phyloP scores from a whole-genome alignment of 2,797 vertebrate species.

The Xenopus petersii region DNA sequence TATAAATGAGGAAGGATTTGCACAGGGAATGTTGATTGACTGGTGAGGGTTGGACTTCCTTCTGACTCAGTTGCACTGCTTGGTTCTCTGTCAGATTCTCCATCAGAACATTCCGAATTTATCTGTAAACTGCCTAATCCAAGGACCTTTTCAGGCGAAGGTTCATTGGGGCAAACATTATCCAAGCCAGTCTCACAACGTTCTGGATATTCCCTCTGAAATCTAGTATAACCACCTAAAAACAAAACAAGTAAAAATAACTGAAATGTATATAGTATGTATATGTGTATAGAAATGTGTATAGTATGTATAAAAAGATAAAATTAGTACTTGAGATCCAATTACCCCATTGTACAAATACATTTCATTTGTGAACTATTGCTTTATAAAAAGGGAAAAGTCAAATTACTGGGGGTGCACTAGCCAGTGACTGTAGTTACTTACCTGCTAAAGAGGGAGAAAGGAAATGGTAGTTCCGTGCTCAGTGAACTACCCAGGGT shows the following conservation, averaged over 20 bases:
- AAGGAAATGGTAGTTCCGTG: too few species aligned
- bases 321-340: too few species aligned
- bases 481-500: too few species aligned
- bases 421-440: too few species aligned
- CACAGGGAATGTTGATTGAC: constrained; percentile 95
- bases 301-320: too few species aligned
- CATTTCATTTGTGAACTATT: too few species aligned
- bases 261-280: neutral
- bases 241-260: neutral
- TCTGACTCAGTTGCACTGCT: constrained; percentile 94
- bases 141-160: constrained; percentile 85
- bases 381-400: too few species aligned
- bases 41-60: constrained; percentile 86
- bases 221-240: constrained; percentile 90
- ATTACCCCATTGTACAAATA: too few species aligned
- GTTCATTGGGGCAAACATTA: constrained; percentile 86
- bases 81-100: constrained; percentile 90
- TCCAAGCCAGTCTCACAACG: constrained; percentile 94
- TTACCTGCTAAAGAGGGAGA: too few species aligned
- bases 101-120: constrained; percentile 92
- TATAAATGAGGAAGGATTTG: constrained; percentile 96
- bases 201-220: constrained; percentile 90
- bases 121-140: constrained; percentile 92
- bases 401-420: too few species aligned
- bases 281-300: too few species aligned